Conservation (phyloP, 2,888 invertebrate species). For the Micoletzkya japonica region DNA sequence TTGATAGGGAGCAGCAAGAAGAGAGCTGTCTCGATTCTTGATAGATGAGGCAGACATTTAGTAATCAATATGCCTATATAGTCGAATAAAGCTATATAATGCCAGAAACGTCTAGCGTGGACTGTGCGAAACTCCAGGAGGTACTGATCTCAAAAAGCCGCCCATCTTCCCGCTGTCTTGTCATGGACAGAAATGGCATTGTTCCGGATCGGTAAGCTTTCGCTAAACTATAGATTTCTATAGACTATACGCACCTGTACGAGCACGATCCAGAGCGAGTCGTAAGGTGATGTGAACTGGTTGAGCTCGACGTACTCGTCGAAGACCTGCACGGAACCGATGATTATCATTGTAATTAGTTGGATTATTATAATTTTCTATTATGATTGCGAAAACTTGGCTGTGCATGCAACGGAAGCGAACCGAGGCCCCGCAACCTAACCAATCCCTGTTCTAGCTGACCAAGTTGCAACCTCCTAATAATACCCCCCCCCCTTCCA, state of each 20-base stretch:
- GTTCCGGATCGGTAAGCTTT: not conserved
- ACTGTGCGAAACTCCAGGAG: no score
- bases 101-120: not conserved
- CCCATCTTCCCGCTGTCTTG: not conserved
- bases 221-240: no score
- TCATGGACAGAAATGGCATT: not conserved
- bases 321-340: slow-evolving; percentile 58
- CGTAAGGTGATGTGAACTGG: slow-evolving; percentile 61
- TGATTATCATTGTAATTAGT: no score
- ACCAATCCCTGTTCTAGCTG: not conserved
- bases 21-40: no score
- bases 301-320: slow-evolving; percentile 58
- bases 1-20: no score
- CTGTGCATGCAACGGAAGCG: no score
- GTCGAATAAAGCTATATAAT: not conserved
- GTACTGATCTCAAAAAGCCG: no score
- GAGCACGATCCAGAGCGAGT: slow-evolving; percentile 64
- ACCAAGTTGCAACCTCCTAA: not conserved
- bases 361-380: no score
- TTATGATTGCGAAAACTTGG: no score
- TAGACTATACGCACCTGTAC: slow-evolving; percentile 60
- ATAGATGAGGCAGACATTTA: no score
- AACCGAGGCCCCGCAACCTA: no score
- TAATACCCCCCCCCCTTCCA: not conserved
- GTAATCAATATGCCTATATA: no score